Conservation (phyloP, 2,888 invertebrate genomes). For the Eupithecia tripunctaria region DNA sequence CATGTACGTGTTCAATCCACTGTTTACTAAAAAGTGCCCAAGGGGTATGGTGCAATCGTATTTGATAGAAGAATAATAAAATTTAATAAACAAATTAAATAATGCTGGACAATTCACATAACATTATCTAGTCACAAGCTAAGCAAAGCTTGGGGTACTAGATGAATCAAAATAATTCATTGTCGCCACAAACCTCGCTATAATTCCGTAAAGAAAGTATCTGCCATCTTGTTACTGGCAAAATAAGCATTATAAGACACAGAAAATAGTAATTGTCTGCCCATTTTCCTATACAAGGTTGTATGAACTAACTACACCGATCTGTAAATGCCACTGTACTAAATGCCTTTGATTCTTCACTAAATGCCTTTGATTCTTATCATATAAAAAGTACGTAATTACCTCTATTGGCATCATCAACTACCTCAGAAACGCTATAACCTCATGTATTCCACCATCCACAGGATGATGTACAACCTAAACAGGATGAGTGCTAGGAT, state of each 20-base stretch:
- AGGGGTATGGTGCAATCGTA: not conserved
- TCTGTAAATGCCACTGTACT: too few species aligned
- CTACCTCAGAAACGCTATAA: not conserved
- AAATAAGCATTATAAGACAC: not conserved
- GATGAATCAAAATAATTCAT: too few species aligned
- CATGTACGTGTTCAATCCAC: not conserved
- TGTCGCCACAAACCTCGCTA: too few species aligned
- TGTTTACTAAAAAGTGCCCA: not conserved
- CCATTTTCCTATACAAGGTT: not conserved
- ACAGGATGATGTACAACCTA: slow-evolving; percentile 48
- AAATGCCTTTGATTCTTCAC: not conserved
- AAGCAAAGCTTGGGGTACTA: too few species aligned
- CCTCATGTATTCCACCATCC: slow-evolving; percentile 37
- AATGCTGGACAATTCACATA: too few species aligned
- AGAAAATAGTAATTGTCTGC: not conserved
- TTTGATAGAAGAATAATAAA: too few species aligned
- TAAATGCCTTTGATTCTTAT: too few species aligned
- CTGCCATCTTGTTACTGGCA: not conserved
- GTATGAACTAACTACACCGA: not conserved
- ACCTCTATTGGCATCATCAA: not conserved
- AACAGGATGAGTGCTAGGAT: slow-evolving; percentile 44
- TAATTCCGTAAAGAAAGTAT: not conserved
- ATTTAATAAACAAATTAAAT: too few species aligned
- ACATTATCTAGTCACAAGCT: too few species aligned
- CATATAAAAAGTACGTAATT: too few species aligned